phyloP scores from a whole-genome alignment of 1,140 invertebrate species.

The Drosophila melanica region DNA sequence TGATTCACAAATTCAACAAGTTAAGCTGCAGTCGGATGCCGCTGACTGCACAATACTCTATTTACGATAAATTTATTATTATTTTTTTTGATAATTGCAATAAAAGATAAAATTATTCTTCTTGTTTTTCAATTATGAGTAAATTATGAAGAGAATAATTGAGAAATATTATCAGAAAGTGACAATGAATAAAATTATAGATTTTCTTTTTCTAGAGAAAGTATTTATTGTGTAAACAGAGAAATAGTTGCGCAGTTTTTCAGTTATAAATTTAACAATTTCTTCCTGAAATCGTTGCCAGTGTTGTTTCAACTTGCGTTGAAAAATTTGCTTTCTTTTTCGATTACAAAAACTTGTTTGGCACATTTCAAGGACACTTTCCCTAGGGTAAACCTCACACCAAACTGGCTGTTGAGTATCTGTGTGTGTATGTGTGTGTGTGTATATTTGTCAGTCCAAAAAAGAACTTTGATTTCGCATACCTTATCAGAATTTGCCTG shows the following conservation, averaged over 20 bases:
- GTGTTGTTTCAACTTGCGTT: conserved; percentile 10
- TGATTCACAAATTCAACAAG: no score
- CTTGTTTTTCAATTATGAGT: no score
- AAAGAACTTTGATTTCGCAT: conserved; percentile 44
- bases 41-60: no score
- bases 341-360: background rate
- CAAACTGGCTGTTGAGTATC: background rate
- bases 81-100: no score
- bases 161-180: no score
- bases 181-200: no score
- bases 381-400: conserved; percentile 3
- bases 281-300: background rate
- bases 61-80: no score
- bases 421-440: background rate
- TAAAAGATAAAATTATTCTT: no score
- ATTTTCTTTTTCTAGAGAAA: no score
- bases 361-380: conserved; percentile 14
- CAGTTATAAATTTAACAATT: background rate
- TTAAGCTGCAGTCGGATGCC: no score
- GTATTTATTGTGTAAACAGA: no score
- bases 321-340: conserved; percentile 2
- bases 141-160: no score
- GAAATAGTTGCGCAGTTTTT: background rate
- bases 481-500: conserved; percentile 26
- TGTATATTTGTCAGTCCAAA: background rate